Evolutionary conservation across 2,888 invertebrate genomes (phyloP).

Genomic region (Penaeus monodon): DNA sequence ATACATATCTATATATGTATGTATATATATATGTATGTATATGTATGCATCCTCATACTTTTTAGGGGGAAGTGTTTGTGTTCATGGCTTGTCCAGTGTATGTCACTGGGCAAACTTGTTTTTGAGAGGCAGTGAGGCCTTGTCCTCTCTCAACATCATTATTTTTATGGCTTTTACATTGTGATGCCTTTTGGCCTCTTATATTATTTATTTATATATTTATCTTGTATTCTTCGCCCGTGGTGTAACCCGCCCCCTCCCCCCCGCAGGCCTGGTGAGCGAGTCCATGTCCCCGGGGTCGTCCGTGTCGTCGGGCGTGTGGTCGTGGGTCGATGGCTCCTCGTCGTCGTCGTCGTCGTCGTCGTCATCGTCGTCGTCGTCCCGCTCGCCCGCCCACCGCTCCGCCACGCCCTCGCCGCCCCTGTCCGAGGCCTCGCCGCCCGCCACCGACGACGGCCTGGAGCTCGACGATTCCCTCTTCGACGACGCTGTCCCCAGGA

Average conservation of each 20-base stretch:
- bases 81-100: no score
- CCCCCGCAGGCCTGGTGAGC: conserved; percentile 33
- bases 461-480: conserved; percentile 57
- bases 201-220: no score
- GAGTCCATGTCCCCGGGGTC: conserved; percentile 52
- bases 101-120: no score
- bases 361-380: conserved; percentile 50
- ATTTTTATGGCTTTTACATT: no score
- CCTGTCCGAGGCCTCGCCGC: conserved; percentile 39
- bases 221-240: no score
- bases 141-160: no score
- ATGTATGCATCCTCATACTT: not conserved
- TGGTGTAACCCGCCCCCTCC: not conserved
- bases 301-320: conserved; percentile 47
- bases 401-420: conserved; percentile 58
- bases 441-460: conserved; percentile 41
- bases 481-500: conserved; percentile 55
- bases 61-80: not conserved
- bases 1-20: not conserved
- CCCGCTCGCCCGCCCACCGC: conserved; percentile 53
- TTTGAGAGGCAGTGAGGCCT: no score
- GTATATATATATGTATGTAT: not conserved
- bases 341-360: conserved; percentile 45
- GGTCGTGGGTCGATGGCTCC: conserved; percentile 44
- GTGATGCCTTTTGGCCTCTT: no score